Conservation (phyloP, 2,888 invertebrate species). For the Megamerina dolium region DNA sequence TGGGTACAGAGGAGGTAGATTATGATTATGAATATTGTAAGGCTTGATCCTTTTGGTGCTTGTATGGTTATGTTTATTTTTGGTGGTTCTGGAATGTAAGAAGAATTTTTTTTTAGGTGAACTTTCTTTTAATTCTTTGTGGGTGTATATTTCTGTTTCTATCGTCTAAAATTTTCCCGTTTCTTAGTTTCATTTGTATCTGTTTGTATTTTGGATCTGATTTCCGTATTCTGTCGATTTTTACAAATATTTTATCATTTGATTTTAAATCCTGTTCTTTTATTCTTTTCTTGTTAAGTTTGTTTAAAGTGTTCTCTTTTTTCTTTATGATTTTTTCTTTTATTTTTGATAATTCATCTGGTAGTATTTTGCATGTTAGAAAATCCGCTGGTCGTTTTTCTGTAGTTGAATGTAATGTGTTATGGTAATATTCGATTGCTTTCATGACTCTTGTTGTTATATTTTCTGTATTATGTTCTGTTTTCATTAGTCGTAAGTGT, state of each 20-base stretch:
- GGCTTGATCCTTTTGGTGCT: no score
- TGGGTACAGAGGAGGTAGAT: no score
- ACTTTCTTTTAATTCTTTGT: constrained; percentile 1
- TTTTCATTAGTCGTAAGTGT: constrained; percentile 2
- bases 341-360: no score
- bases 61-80: no score
- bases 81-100: background rate
- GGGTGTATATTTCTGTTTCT: constrained; percentile 1
- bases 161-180: background rate
- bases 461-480: constrained; percentile 1
- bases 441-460: constrained; percentile 4
- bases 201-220: constrained; percentile 5
- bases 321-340: no score
- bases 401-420: constrained; percentile 4
- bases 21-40: no score
- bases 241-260: no score
- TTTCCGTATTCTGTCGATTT: constrained; percentile 3
- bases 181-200: constrained; percentile 6
- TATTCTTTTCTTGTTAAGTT: background rate
- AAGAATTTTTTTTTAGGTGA: background rate
- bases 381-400: constrained; percentile 1
- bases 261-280: constrained; percentile 1
- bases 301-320: constrained; percentile 3
- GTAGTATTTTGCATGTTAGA: no score
- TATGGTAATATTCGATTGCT: constrained; percentile 5